phyloP scores from a whole-genome alignment of 2,888 invertebrate species.

The Caenorhabditis doughertyi region DNA sequence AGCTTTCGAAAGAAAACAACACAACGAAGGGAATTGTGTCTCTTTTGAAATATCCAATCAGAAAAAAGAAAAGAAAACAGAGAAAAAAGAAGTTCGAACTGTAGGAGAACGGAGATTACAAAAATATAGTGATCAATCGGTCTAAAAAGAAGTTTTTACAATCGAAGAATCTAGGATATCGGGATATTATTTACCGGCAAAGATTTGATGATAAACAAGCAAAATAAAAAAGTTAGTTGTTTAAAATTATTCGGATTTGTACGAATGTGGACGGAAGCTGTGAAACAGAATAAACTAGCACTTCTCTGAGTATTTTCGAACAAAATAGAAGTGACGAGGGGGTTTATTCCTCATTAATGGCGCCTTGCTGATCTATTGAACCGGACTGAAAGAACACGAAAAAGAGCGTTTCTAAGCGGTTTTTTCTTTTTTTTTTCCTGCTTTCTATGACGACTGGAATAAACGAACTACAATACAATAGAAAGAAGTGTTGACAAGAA shows the following conservation, averaged over 20 bases:
- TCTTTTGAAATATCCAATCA: neutral
- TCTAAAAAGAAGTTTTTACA: conserved; percentile 6
- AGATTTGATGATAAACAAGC: too few relatives aligned
- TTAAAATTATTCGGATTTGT: too few relatives aligned
- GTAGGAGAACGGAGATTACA: neutral
- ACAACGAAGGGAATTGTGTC: neutral
- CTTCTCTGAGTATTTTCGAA: neutral
- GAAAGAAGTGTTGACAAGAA: neutral
- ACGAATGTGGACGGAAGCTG: too few relatives aligned
- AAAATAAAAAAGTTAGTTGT: too few relatives aligned
- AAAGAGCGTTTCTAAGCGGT: neutral
- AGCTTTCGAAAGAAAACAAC: neutral
- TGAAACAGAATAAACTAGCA: conserved; percentile 19
- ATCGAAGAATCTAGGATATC: neutral
- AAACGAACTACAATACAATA: neutral
- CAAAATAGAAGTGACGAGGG: neutral
- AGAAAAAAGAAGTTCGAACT: neutral
- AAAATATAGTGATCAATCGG: conserved; percentile 20
- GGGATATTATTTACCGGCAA: too few relatives aligned
- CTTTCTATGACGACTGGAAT: neutral
- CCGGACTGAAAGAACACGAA: conserved; percentile 19
- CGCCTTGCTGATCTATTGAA: conserved; percentile 7
- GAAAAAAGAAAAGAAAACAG: neutral
- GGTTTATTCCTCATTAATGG: conserved; percentile 20
- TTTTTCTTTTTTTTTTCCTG: neutral